These are phyloP conservation scores for Microctenopoma stevenorrisi DNA, from an alignment of 2,797 vertebrate species.

Conservation along the genomic window DNA sequence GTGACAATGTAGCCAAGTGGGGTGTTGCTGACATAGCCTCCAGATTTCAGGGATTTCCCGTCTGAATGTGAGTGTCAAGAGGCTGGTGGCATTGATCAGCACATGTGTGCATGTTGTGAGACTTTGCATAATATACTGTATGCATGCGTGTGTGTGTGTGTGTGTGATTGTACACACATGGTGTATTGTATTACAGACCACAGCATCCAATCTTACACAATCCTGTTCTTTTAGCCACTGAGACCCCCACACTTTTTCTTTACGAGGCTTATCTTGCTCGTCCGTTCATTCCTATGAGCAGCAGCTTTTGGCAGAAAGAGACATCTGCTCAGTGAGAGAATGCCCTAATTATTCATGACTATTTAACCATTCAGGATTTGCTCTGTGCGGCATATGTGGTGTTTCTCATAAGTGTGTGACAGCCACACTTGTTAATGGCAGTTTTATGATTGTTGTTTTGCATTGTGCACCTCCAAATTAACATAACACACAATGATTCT, in stretches of 20 bases:
- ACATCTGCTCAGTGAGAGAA: conserved; percentile 85
- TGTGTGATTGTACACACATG: conserved; percentile 53
- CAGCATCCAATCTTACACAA: conserved; percentile 47
- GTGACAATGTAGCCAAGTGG: conserved; percentile 59
- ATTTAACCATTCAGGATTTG: conserved; percentile 86
- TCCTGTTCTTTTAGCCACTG: conserved; percentile 40
- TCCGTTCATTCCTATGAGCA: conserved; percentile 76
- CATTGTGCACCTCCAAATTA: conserved; percentile 48
- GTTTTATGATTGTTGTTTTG: conserved; percentile 59
- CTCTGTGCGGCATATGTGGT: conserved; percentile 80
- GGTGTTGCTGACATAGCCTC: conserved; percentile 37
- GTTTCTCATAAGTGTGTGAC: conserved; percentile 77
- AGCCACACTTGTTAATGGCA: conserved; percentile 75
- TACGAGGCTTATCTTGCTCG: conserved; percentile 70
- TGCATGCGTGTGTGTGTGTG: conserved; percentile 23
- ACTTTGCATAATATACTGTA: conserved; percentile 49
- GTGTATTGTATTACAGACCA: conserved; percentile 64
- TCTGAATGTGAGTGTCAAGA: conserved; percentile 58
- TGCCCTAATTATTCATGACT: conserved; percentile 88
- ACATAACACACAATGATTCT: conserved; percentile 29
- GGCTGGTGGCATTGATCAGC: conserved; percentile 60
- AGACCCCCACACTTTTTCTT: conserved; percentile 57
- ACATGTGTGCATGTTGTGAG: conserved; percentile 43
- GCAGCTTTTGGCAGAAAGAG: conserved; percentile 79
- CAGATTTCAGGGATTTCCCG: conserved; percentile 62